These are phyloP conservation scores for Dryobota labecula DNA, from an alignment of 2,888 invertebrate species.

Conservation along the genomic window DNA sequence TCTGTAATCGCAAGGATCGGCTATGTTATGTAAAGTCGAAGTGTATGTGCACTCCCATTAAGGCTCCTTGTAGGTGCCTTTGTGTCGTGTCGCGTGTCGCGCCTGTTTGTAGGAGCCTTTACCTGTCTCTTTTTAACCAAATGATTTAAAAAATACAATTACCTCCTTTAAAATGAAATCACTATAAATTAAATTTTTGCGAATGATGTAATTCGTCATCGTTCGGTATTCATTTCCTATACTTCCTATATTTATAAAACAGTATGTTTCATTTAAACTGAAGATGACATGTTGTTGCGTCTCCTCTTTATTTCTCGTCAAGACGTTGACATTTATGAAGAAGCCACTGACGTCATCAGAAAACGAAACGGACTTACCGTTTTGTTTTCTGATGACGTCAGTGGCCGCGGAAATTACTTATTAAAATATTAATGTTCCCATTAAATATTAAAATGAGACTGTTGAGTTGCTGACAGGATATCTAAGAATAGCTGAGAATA, in stretches of 20 bases:
- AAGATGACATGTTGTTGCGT: slow-evolving; percentile 38
- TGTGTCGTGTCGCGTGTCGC: too few species aligned
- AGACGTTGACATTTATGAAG: slow-evolving; percentile 36
- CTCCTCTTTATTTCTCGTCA: slow-evolving; percentile 21
- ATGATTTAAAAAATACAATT: background rate
- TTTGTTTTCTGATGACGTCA: too few species aligned
- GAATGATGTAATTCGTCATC: background rate
- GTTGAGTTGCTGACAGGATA: background rate
- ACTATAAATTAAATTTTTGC: background rate
- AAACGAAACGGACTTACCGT: slow-evolving; percentile 19
- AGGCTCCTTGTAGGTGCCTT: too few species aligned
- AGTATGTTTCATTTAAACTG: slow-evolving; percentile 43
- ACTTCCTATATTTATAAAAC: slow-evolving; percentile 10
- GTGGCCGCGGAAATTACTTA: slow-evolving; percentile 3
- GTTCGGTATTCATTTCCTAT: background rate
- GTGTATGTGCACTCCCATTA: too few species aligned
- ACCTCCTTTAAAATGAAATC: background rate
- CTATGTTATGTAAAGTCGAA: background rate
- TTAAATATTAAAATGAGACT: slow-evolving; percentile 18
- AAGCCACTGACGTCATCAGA: slow-evolving; percentile 11
- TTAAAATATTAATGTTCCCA: slow-evolving; percentile 25
- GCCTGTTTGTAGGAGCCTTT: too few species aligned
- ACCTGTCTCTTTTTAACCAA: background rate
- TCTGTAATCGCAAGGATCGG: background rate
- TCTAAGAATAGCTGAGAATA: background rate